Percentiles rank a stretch among this genome's conserved stretches.
Conservation (phyloP, 2,113 vertebrate species). For the Arothron firmamentum region DNA sequence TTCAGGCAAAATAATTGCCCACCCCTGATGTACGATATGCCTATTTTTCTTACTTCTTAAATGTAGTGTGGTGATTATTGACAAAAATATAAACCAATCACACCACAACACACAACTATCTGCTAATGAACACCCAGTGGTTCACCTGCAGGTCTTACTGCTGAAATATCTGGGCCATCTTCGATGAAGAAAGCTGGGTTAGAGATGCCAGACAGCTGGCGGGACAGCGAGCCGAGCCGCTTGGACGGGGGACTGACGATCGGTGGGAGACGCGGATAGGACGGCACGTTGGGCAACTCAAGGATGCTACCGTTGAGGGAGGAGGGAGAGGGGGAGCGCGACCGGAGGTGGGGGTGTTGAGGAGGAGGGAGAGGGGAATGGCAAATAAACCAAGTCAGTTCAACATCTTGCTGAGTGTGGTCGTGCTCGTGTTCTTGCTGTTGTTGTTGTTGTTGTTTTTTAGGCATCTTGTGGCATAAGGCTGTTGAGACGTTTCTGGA, state of each 20-base stretch:
- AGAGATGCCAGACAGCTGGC: slow-evolving; percentile 64
- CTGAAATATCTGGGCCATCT: slow-evolving; percentile 55
- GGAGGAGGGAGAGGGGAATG: slow-evolving; percentile 58
- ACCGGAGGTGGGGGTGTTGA: slow-evolving; percentile 37
- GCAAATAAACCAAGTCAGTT: slow-evolving; percentile 71
- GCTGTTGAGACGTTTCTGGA: slow-evolving; percentile 72
- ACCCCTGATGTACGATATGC: no score
- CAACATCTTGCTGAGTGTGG: slow-evolving; percentile 64
- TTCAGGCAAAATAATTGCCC: no score
- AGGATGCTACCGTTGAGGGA: slow-evolving; percentile 62
- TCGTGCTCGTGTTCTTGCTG: slow-evolving; percentile 58
- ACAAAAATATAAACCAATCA: not conserved
- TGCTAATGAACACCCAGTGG: slow-evolving; percentile 1
- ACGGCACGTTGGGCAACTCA: slow-evolving; percentile 76
- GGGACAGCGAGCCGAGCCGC: slow-evolving; percentile 36
- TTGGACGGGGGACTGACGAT: slow-evolving; percentile 61
- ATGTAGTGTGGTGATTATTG: not conserved
- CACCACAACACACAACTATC: slow-evolving; percentile 1
- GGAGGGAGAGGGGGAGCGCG: slow-evolving; percentile 67
- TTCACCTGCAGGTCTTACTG: slow-evolving; percentile 69
- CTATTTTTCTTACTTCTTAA: not conserved
- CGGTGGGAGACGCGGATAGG: slow-evolving; percentile 73
- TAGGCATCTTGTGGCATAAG: slow-evolving; percentile 83
- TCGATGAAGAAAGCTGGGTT: slow-evolving; percentile 76
- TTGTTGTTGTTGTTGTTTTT: slow-evolving; percentile 59